Conservation (phyloP, 2,797 vertebrate genomes). For the Meda fulgida region DNA sequence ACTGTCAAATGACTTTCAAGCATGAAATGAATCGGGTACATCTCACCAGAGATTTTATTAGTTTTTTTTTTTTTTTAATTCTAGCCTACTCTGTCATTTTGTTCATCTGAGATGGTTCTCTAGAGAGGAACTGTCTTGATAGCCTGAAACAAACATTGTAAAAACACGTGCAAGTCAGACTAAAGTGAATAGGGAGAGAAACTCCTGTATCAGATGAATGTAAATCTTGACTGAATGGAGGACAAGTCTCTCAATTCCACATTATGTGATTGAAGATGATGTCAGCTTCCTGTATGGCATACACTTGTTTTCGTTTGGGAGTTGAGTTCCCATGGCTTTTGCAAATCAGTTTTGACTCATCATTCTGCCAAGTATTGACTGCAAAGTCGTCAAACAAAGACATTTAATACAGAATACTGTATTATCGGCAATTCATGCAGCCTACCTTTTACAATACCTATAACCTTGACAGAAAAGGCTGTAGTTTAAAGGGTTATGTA, state of each 20-base stretch:
- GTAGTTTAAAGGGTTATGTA: too few relatives aligned
- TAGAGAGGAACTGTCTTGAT: slow-evolving; percentile 58
- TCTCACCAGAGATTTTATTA: slow-evolving; percentile 46
- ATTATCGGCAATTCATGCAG: not conserved
- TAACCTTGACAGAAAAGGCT: not conserved
- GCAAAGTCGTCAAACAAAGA: not conserved
- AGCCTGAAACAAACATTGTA: slow-evolving; percentile 52
- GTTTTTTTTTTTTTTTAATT: slow-evolving; percentile 40
- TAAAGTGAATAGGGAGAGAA: slow-evolving; percentile 42
- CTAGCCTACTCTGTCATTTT: slow-evolving; percentile 46
- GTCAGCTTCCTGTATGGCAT: slow-evolving; percentile 24
- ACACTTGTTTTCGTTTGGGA: slow-evolving; percentile 56
- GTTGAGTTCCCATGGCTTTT: slow-evolving; percentile 54
- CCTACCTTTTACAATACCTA: not conserved
- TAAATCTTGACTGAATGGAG: slow-evolving; percentile 33
- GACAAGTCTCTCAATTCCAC: slow-evolving; percentile 46
- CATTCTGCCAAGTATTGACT: slow-evolving; percentile 3
- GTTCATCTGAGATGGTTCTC: slow-evolving; percentile 58
- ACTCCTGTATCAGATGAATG: slow-evolving; percentile 41
- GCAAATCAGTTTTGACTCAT: slow-evolving; percentile 46
- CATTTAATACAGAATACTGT: not conserved
- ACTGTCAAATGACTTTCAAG: slow-evolving; percentile 62
- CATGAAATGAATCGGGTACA: slow-evolving; percentile 54
- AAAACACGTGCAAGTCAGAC: slow-evolving; percentile 48
- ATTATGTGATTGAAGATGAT: slow-evolving; percentile 59